Conservation (phyloP, 2,888 invertebrate genomes). For the Andrena chrysosceles region DNA sequence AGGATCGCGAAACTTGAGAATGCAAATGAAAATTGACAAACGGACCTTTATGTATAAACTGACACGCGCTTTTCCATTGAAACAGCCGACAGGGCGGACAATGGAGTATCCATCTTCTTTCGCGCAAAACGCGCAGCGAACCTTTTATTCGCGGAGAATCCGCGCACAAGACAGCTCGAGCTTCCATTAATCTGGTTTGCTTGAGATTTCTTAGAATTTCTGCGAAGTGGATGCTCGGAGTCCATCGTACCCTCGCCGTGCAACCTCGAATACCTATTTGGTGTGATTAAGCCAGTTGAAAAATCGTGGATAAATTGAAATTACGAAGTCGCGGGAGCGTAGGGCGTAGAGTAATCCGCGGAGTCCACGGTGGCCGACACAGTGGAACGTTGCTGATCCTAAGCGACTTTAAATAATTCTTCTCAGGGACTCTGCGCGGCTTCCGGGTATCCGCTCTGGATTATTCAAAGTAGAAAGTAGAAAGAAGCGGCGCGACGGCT, state of each 20-base stretch:
- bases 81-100: too few relatives aligned
- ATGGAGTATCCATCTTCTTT: too few relatives aligned
- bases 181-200: slow-evolving; percentile 15
- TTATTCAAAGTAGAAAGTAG: slow-evolving; percentile 59
- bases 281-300: slow-evolving; percentile 11
- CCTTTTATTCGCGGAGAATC: too few relatives aligned
- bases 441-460: slow-evolving; percentile 50
- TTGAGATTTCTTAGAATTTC: background rate
- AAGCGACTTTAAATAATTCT: slow-evolving; percentile 66
- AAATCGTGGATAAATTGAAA: slow-evolving; percentile 29
- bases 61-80: too few relatives aligned
- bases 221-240: background rate
- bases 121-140: too few relatives aligned
- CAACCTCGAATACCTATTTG: background rate
- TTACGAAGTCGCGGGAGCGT: slow-evolving; percentile 33
- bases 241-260: background rate
- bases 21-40: too few relatives aligned
- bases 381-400: slow-evolving; percentile 45
- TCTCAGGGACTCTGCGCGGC: slow-evolving; percentile 32
- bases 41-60: too few relatives aligned
- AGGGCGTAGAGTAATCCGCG: background rate
- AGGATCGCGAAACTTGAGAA: too few relatives aligned
- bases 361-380: slow-evolving; percentile 14
- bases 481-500: slow-evolving; percentile 11
- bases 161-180: background rate